Evolutionary conservation across 2,888 invertebrate species (phyloP).

Genomic region (Choreutis nemorana): DNA sequence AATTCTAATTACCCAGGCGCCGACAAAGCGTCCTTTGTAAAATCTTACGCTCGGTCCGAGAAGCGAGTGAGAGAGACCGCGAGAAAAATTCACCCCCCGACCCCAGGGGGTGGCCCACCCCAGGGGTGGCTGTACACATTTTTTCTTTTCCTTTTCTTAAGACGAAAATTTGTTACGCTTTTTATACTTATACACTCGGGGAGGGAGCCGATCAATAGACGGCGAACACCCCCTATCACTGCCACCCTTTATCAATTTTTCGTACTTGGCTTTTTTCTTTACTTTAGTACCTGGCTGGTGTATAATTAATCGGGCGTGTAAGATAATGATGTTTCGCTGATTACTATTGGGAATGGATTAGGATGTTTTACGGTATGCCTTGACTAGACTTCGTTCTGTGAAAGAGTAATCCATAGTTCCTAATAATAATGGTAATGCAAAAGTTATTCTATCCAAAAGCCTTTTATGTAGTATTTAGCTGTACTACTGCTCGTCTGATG

Average conservation of each 20-base stretch:
- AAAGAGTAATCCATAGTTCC: too few species aligned
- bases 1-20: conserved; percentile 41
- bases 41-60: conserved; percentile 43
- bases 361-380: too few species aligned
- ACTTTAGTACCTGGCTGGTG: conserved; percentile 23
- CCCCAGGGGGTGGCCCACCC: conserved; percentile 16
- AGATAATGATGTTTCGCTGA: too few species aligned
- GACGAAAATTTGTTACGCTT: conserved; percentile 68
- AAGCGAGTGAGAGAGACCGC: conserved; percentile 38
- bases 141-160: conserved; percentile 67
- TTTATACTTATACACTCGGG: conserved; percentile 58
- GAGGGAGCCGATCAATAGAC: conserved; percentile 49
- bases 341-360: too few species aligned
- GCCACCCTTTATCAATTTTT: conserved; percentile 59
- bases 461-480: too few species aligned
- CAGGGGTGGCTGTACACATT: conserved; percentile 59
- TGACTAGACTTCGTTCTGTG: too few species aligned
- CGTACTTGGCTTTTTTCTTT: conserved; percentile 48
- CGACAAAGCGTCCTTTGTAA: conserved; percentile 60
- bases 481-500: too few species aligned
- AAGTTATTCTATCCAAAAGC: too few species aligned
- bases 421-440: too few species aligned
- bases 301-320: neutral
- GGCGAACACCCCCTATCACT: conserved; percentile 15
- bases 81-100: conserved; percentile 51